Percentiles rank a stretch among this genome's conserved stretches.
These are phyloP conservation scores for Erithacus rubecula DNA, from an alignment of 2,797 vertebrate genomes.

Conservation along the genomic window DNA sequence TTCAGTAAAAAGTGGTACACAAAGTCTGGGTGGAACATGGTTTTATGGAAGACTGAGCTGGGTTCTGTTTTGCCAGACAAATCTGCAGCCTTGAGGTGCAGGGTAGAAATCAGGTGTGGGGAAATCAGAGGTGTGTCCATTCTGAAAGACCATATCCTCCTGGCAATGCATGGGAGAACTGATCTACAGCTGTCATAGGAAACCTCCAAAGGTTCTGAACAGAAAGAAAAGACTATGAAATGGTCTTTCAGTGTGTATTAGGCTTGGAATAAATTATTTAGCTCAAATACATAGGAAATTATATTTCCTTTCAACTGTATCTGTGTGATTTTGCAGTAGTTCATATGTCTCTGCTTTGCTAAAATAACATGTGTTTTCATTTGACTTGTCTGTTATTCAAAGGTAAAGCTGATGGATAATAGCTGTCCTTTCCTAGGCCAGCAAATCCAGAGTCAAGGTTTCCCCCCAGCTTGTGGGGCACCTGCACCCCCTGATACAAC, in stretches of 20 bases:
- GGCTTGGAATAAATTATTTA: neutral
- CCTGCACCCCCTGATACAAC: neutral
- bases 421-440: neutral
- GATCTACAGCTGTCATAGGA: neutral
- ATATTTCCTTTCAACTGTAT: neutral
- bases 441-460: neutral
- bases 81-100: neutral
- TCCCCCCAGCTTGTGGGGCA: rapidly evolving
- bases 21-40: neutral
- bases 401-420: neutral
- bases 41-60: neutral
- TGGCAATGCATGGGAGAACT: neutral
- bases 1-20: neutral
- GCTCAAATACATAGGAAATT: neutral
- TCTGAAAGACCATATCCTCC: neutral
- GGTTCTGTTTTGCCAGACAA: neutral
- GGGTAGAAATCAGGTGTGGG: neutral
- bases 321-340: neutral
- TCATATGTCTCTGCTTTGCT: neutral
- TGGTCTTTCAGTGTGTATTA: neutral
- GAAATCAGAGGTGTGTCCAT: neutral
- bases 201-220: neutral
- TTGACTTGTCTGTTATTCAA: neutral
- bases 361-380: neutral
- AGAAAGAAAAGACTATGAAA: neutral